Conservation (phyloP, 2,888 invertebrate genomes). For the Drosophila austrosaltans region DNA sequence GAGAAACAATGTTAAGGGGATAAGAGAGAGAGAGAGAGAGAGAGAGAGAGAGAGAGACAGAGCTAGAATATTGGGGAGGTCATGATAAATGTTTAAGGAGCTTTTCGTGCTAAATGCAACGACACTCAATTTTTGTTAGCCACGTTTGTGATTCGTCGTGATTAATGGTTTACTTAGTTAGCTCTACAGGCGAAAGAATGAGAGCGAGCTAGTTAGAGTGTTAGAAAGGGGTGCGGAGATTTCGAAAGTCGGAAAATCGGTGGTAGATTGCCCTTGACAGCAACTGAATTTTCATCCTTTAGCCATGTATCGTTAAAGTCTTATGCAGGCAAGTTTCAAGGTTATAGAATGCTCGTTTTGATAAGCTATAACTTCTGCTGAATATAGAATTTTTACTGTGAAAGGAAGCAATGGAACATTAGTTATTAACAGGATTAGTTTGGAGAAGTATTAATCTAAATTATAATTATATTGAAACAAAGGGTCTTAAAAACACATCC, state of each 20-base stretch:
- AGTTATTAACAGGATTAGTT: too few relatives aligned
- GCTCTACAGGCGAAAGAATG: not conserved
- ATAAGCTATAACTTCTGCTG: not conserved
- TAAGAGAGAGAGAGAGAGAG: not conserved
- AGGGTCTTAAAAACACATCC: too few relatives aligned
- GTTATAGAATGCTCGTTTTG: not conserved
- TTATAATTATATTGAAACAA: too few relatives aligned
- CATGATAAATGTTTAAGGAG: constrained; percentile 5
- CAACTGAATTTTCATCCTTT: not conserved
- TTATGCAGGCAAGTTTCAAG: not conserved
- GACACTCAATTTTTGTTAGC: constrained; percentile 8
- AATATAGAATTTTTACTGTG: not conserved
- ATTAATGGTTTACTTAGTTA: constrained; percentile 9
- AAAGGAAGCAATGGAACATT: too few relatives aligned
- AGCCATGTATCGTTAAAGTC: not conserved
- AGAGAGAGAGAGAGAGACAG: not conserved
- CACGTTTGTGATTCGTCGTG: not conserved
- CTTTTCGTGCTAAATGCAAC: not conserved
- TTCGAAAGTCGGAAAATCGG: not conserved
- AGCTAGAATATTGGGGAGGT: not conserved
- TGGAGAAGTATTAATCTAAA: too few relatives aligned
- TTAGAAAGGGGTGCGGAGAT: not conserved
- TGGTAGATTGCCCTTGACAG: not conserved
- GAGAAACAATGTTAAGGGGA: too few relatives aligned
- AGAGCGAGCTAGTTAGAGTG: not conserved